Percentiles rank a stretch among this genome's conserved stretches.
Conservation (phyloP, 2,888 invertebrate genomes). For the Lycia hirtaria region DNA sequence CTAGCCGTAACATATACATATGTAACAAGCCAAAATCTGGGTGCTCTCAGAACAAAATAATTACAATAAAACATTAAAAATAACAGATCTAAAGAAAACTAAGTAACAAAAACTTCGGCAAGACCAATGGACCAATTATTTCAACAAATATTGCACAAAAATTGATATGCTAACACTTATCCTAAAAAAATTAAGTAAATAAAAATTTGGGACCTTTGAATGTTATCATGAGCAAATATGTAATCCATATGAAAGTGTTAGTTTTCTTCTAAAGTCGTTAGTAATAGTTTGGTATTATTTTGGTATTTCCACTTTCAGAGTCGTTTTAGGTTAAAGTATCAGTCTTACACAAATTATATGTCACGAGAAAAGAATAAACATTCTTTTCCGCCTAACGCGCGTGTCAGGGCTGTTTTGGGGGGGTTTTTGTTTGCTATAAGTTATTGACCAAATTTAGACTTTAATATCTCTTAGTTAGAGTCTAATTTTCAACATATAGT, state of each 20-base stretch:
- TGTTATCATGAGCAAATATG: constrained; percentile 31
- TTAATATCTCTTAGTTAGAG: no score
- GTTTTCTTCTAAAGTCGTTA: not conserved
- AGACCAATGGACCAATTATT: constrained; percentile 56
- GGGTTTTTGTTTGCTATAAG: no score
- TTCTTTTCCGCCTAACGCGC: not conserved
- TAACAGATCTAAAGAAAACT: constrained; percentile 47
- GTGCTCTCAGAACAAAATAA: constrained; percentile 12
- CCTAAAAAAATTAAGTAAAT: constrained; percentile 44
- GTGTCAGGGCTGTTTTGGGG: no score
- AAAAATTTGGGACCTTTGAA: constrained; percentile 20
- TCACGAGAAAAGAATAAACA: not conserved
- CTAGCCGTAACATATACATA: no score
- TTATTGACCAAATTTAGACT: no score
- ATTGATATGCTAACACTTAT: constrained; percentile 73
- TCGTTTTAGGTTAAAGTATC: constrained; percentile 28
- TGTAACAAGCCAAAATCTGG: not conserved
- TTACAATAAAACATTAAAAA: constrained; percentile 9
- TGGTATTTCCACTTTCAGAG: constrained; percentile 36
- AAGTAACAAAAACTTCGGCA: constrained; percentile 56
- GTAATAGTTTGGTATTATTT: constrained; percentile 41
- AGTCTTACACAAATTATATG: constrained; percentile 33
- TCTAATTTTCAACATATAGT: no score
- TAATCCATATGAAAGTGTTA: not conserved
- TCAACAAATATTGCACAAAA: constrained; percentile 69